phyloP scores from a whole-genome alignment of 2,113 vertebrate genomes.

The Poecilia latipinna region DNA sequence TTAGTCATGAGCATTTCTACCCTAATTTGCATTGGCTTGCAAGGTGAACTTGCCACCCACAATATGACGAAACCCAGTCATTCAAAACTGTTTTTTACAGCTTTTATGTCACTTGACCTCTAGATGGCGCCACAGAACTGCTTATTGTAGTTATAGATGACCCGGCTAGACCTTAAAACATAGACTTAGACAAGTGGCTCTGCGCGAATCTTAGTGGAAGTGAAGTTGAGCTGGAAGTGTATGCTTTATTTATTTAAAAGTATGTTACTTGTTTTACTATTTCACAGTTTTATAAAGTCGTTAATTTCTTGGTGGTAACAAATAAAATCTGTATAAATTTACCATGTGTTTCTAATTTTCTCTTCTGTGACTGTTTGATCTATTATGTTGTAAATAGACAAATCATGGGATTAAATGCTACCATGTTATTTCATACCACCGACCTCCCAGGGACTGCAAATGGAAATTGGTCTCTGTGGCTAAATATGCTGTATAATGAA shows the following conservation, averaged over 20 bases:
- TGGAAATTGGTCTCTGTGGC: neutral
- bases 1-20: neutral
- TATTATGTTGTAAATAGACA: neutral
- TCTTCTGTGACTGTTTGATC: neutral
- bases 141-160: neutral
- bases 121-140: conserved; percentile 59
- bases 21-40: too few species aligned
- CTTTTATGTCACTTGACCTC: neutral
- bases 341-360: neutral
- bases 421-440: neutral
- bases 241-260: neutral
- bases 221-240: neutral
- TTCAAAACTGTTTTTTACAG: conserved; percentile 2
- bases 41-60: neutral
- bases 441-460: neutral
- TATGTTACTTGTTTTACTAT: neutral
- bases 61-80: neutral
- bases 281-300: neutral
- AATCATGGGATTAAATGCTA: neutral
- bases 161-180: too few species aligned
- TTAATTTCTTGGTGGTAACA: neutral
- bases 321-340: neutral
- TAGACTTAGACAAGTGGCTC: too few species aligned
- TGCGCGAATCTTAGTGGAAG: too few species aligned
- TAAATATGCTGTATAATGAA: neutral